Evolutionary conservation across 2,888 invertebrate species (phyloP).

Genomic region (Drosophila fungiperda): DNA sequence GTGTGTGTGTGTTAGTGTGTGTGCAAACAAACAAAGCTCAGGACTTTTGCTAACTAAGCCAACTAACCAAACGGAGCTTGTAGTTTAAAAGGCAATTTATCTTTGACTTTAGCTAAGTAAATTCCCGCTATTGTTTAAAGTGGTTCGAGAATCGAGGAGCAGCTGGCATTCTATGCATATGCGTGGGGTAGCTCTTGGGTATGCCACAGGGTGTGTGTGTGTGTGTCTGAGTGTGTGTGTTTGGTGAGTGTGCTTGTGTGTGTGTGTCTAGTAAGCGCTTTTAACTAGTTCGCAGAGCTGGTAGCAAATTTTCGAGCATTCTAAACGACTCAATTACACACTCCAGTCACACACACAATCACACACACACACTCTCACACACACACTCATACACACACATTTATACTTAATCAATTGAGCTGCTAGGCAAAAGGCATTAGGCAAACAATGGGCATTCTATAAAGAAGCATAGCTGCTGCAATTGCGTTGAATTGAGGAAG

Average conservation of each 20-base stretch:
- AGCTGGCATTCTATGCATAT: constrained; percentile 20
- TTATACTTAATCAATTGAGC: constrained; percentile 64
- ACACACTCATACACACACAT: constrained; percentile 10
- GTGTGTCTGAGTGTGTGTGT: constrained; percentile 10
- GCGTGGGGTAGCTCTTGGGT: constrained; percentile 3
- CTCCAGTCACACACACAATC: constrained; percentile 30
- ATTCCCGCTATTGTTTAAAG: constrained; percentile 75
- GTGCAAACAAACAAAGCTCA: constrained; percentile 63
- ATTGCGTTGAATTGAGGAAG: background rate
- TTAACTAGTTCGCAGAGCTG: constrained; percentile 66
- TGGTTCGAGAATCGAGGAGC: constrained; percentile 44
- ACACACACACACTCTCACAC: constrained; percentile 15
- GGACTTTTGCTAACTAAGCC: constrained; percentile 61
- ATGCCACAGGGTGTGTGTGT: constrained; percentile 8
- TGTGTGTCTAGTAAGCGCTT: constrained; percentile 56
- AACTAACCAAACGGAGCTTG: constrained; percentile 70
- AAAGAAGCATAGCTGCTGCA: constrained; percentile 1
- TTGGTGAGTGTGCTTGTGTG: constrained; percentile 21
- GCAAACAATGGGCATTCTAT: constrained; percentile 54
- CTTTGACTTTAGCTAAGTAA: constrained; percentile 76
- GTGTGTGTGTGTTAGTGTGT: constrained; percentile 10
- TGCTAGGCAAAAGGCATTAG: constrained; percentile 52
- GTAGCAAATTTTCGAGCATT: constrained; percentile 60
- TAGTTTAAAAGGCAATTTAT: constrained; percentile 79
- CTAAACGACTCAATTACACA: constrained; percentile 73